phyloP scores from a whole-genome alignment of 2,113 vertebrate species.

The Sander vitreus region DNA sequence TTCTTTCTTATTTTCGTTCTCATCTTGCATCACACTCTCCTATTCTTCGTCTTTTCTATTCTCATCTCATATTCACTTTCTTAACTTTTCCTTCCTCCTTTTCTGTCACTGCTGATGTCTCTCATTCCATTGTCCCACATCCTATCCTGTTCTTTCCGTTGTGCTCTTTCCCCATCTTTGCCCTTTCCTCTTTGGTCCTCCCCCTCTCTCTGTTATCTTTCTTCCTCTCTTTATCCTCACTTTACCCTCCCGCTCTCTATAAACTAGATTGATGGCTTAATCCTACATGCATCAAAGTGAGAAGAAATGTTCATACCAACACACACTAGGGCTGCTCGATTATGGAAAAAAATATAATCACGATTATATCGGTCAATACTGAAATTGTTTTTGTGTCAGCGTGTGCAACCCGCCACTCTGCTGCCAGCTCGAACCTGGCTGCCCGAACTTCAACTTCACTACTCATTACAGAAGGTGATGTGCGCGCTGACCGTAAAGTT shows the following conservation, averaged over 20 bases:
- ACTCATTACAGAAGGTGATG: no score
- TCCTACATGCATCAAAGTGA: conserved; percentile 74
- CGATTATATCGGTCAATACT: no score
- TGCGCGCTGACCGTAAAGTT: no score
- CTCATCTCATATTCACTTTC: neutral
- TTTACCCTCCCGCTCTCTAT: conserved; percentile 62
- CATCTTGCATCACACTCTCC: conserved; percentile 29
- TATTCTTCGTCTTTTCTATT: conserved; percentile 1
- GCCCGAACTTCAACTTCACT: no score
- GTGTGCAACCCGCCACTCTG: no score
- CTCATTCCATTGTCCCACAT: no score
- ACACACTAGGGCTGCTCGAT: no score
- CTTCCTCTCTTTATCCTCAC: conserved; percentile 61
- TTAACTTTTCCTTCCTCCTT: conserved; percentile 1
- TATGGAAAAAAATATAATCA: no score
- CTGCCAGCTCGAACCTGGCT: no score
- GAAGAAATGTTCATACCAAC: conserved; percentile 16
- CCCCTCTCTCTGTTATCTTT: conserved; percentile 49
- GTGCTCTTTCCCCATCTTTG: neutral
- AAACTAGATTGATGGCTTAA: conserved; percentile 78
- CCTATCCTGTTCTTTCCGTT: neutral
- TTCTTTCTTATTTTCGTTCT: conserved; percentile 14
- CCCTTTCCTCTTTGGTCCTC: neutral
- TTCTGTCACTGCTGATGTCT: conserved; percentile 2
- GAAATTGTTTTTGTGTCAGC: no score